A percentile compares a stretch with the other conserved stretches of the same genome.
Evolutionary conservation across 1,140 invertebrate genomes (phyloP).

Genomic region (Brachystomella parvula): DNA sequence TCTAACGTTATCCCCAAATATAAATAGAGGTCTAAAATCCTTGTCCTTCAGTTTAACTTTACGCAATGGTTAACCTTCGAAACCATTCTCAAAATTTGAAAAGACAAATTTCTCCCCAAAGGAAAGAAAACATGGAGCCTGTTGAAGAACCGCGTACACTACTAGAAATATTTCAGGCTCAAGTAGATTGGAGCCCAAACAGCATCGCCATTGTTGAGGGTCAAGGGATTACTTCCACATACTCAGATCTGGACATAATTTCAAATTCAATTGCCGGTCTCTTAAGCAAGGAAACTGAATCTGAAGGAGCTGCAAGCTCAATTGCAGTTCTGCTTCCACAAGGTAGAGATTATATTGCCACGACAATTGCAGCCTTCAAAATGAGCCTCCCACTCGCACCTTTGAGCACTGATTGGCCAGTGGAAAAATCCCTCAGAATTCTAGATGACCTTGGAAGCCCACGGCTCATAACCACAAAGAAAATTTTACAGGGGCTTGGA

Average conservation of each 20-base stretch:
- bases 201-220: neutral
- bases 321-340: conserved; percentile 1
- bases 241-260: neutral
- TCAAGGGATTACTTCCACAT: neutral
- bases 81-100: too few species aligned
- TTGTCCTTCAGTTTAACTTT: too few species aligned
- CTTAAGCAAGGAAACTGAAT: neutral
- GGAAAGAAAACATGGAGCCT: too few species aligned
- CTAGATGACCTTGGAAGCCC: neutral
- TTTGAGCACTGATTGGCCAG: neutral
- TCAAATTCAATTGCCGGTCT: neutral
- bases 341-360: neutral
- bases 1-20: too few species aligned
- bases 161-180: neutral
- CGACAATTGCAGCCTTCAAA: neutral
- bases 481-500: neutral
- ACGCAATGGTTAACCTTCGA: too few species aligned
- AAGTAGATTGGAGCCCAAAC: neutral
- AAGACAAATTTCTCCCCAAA: too few species aligned
- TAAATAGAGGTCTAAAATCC: too few species aligned
- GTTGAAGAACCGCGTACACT: neutral
- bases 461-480: neutral
- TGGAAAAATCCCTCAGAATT: neutral
- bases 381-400: neutral
- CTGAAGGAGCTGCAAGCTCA: neutral